A percentile compares a stretch with the other conserved stretches of the same genome.
These are phyloP conservation scores for Hypsibius dujardini DNA, from an alignment of 1,140 invertebrate genomes.

Conservation along the genomic window DNA sequence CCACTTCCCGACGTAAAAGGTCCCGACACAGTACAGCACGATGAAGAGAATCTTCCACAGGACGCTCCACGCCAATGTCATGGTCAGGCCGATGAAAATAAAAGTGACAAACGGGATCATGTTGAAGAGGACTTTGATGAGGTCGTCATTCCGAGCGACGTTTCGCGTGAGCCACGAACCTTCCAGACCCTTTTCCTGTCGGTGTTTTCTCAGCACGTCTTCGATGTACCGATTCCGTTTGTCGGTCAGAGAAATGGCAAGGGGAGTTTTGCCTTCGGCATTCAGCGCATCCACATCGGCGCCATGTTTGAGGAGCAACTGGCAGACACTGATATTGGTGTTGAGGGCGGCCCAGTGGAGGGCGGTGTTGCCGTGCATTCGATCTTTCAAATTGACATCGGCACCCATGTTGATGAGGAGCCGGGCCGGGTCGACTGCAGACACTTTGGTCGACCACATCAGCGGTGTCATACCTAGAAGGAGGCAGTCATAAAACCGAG, in stretches of 20 bases:
- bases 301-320: slow-evolving; percentile 52
- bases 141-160: slow-evolving; percentile 20
- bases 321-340: slow-evolving; percentile 71
- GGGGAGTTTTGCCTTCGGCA: slow-evolving; percentile 36
- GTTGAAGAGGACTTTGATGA: slow-evolving; percentile 18
- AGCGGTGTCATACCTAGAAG: slow-evolving; percentile 62
- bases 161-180: slow-evolving; percentile 23
- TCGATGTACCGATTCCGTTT: slow-evolving; percentile 10
- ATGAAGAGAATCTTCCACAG: slow-evolving; percentile 18
- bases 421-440: slow-evolving; percentile 69
- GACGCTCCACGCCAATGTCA: neutral
- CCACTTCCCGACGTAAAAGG: slow-evolving; percentile 11
- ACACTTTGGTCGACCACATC: slow-evolving; percentile 69
- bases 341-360: slow-evolving; percentile 88
- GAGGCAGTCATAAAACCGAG: too few relatives aligned
- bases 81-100: slow-evolving; percentile 17
- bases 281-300: slow-evolving; percentile 42
- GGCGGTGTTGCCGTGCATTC: slow-evolving; percentile 75
- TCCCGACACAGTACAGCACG: neutral
- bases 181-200: slow-evolving; percentile 25
- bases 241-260: slow-evolving; percentile 23
- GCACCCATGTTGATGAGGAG: slow-evolving; percentile 81
- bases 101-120: slow-evolving; percentile 19
- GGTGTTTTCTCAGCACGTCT: slow-evolving; percentile 24
- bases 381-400: slow-evolving; percentile 61